A percentile compares a stretch with the other conserved stretches of the same genome.
Evolutionary conservation across 2,888 invertebrate genomes (phyloP).

Genomic region (Phyto melanocephala): DNA sequence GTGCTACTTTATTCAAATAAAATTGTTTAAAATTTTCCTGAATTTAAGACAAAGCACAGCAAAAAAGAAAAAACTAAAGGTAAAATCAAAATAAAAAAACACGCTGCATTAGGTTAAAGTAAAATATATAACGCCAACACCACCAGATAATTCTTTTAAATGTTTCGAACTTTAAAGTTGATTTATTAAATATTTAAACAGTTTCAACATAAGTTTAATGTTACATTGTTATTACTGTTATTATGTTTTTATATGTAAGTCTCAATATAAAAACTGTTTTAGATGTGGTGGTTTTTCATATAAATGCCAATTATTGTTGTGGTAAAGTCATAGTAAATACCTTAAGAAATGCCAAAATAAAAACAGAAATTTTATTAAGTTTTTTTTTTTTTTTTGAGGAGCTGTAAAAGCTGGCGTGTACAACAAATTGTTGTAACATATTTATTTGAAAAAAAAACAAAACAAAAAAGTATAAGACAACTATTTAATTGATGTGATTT

Average conservation of each 20-base stretch:
- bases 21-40: not conserved
- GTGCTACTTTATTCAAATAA: not conserved
- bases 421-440: not conserved
- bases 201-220: slow-evolving; percentile 46
- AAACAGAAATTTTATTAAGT: not conserved
- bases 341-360: not conserved
- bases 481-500: not conserved
- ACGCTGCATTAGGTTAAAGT: not conserved
- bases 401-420: not conserved
- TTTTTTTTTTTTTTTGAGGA: not conserved
- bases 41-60: not conserved
- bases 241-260: not conserved
- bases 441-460: too few relatives aligned
- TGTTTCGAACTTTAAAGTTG: not conserved
- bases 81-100: too few relatives aligned
- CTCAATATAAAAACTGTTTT: not conserved
- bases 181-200: slow-evolving; percentile 51
- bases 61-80: too few relatives aligned
- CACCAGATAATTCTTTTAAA: not conserved
- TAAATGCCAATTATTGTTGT: not conserved
- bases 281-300: not conserved
- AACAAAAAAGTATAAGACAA: not conserved
- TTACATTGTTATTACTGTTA: slow-evolving; percentile 33
- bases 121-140: slow-evolving; percentile 37
- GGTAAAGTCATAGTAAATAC: not conserved